A percentile compares a stretch with the other conserved stretches of the same genome.
These are phyloP conservation scores for Macrotrachela quadricornifera DNA, from an alignment of 1,140 invertebrate genomes.

Conservation along the genomic window DNA sequence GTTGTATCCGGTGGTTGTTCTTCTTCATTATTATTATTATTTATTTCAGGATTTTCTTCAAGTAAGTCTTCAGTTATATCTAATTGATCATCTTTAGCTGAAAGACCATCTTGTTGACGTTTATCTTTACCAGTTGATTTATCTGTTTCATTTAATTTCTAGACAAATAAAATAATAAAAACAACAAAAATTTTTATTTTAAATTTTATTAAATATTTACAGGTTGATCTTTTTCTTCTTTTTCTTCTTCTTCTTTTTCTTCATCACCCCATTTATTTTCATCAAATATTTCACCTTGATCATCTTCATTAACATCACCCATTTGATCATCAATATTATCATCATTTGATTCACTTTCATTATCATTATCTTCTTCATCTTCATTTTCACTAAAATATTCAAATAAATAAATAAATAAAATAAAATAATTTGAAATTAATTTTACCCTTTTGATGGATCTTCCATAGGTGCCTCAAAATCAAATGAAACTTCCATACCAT, in stretches of 20 bases:
- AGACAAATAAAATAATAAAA: too few species aligned
- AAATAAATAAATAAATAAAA: too few species aligned
- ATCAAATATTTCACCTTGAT: constrained; percentile 1
- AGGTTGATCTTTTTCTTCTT: background rate
- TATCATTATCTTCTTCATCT: background rate
- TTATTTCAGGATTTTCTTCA: background rate
- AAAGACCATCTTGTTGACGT: background rate
- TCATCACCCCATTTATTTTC: constrained; percentile 4
- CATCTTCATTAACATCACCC: background rate
- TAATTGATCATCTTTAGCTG: constrained; percentile 2
- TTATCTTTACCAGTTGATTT: background rate
- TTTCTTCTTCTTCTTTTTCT: background rate
- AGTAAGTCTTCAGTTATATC: background rate
- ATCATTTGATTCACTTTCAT: background rate
- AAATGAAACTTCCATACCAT: constrained; percentile 7
- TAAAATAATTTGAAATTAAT: too few species aligned
- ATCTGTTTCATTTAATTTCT: background rate
- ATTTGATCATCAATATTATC: constrained; percentile 5
- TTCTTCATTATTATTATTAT: background rate
- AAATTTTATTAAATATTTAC: background rate
- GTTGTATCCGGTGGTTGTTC: background rate
- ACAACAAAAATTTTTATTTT: too few species aligned
- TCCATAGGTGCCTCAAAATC: constrained; percentile 4
- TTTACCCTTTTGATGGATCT: background rate
- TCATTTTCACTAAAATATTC: background rate